Evolutionary conservation across 2,888 invertebrate species (phyloP).

Genomic region (Lysandra bellargus): DNA sequence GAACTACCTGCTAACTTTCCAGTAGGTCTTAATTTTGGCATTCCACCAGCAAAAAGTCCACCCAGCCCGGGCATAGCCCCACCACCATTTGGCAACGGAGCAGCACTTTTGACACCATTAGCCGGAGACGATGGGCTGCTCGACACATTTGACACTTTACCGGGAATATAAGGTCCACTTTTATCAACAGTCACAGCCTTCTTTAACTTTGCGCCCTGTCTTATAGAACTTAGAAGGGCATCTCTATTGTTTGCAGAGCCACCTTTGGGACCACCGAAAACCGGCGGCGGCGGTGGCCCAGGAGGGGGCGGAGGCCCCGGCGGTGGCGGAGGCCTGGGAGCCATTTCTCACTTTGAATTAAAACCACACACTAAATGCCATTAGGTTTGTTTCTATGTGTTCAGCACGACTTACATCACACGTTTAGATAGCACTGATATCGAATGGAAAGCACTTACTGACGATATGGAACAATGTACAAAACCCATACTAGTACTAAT

Average conservation of each 20-base stretch:
- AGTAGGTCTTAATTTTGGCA: slow-evolving; percentile 89
- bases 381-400: slow-evolving; percentile 38
- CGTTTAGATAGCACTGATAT: slow-evolving; percentile 52
- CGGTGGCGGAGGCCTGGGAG: slow-evolving; percentile 83
- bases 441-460: slow-evolving; percentile 61
- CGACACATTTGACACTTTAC: slow-evolving; percentile 73
- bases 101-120: slow-evolving; percentile 59
- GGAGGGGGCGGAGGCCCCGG: slow-evolving; percentile 85
- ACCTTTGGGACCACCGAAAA: slow-evolving; percentile 69
- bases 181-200: slow-evolving; percentile 94
- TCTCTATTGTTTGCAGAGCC: slow-evolving; percentile 82
- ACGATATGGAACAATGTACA: slow-evolving; percentile 58
- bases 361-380: slow-evolving; percentile 44
- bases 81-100: slow-evolving; percentile 66
- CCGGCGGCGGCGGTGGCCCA: slow-evolving; percentile 79
- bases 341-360: slow-evolving; percentile 60
- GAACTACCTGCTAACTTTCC: slow-evolving; percentile 75
- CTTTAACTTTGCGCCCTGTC: slow-evolving; percentile 89
- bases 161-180: slow-evolving; percentile 89
- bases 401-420: slow-evolving; percentile 46
- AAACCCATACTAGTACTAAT: slow-evolving; percentile 68
- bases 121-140: slow-evolving; percentile 55
- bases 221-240: slow-evolving; percentile 89
- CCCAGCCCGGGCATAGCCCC: slow-evolving; percentile 77
- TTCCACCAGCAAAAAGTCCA: slow-evolving; percentile 90